Base-by-base conservation (phyloP, 1,140 invertebrate genomes). In the Chlorops oryzae region DNA sequence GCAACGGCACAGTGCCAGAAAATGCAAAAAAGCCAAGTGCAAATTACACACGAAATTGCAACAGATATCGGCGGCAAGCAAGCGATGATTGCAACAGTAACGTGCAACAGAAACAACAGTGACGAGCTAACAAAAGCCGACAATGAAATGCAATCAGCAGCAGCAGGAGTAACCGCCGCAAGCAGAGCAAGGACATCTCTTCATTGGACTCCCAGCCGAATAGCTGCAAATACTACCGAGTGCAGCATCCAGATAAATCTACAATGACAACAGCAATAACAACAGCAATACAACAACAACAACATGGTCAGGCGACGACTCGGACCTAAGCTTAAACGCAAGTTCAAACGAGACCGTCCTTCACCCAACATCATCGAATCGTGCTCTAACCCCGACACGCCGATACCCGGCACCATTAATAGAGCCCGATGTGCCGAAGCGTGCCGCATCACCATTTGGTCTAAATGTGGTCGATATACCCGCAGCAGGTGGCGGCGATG, bases 331-430 rank as follows among this genome's bases (percentile, higher is more conserved):
- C 28, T 32, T 7, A 32, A 32, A 32, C 28, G 13, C n/a, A n/a
- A n/a, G n/a, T 32, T 9, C 28, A 32, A 32, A 32, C 28, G 13
- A 9, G 7, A 32, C 7, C 7, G 7, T 32, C 13, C 28, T 32
- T 32, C 28, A 32, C 7, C 28, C 7, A 7, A 13, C 28, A 32
- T 13, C 7, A 32, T 9, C 7, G 7, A 32, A 7, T 32, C 28
- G 28, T 32, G 10, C 28, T 50, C 61, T 59, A 5, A 12, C 47
- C 27, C 65, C 64, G 3, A 49, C 55, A 5, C 65, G 65, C 34
- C 59, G 55, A 25, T 68, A 68, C 56, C 65, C 65, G 0, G 61
- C 62, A 12, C 61, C 65, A 2, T 39, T 68, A 10, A 68, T 68
- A 3, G 65, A 68, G 17, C 63, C 65, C 1, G 56, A 48, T 38